These are phyloP conservation scores for Gobionotothen gibberifrons DNA, from an alignment of 2,797 vertebrate species.

Conservation along the genomic window DNA sequence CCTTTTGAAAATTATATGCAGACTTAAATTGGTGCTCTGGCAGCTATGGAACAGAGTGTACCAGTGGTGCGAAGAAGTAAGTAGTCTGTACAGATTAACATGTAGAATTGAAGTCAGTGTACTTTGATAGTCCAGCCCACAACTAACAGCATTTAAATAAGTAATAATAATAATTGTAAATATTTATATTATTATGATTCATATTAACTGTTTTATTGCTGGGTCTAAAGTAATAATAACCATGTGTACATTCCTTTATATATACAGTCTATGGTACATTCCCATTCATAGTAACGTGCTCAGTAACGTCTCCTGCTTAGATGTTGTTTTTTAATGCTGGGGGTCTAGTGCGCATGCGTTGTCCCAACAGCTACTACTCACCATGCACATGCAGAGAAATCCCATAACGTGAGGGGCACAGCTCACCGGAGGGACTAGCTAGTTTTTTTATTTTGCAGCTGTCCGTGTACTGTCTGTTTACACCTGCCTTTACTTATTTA, in stretches of 20 bases:
- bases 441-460: slow-evolving; percentile 36
- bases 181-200: neutral
- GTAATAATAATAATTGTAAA: neutral
- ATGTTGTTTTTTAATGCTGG: slow-evolving; percentile 65
- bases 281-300: slow-evolving; percentile 8
- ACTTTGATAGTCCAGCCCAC: too few relatives aligned
- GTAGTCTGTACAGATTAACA: too few relatives aligned
- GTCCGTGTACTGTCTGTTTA: slow-evolving; percentile 25
- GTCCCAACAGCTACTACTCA: slow-evolving; percentile 59
- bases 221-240: neutral
- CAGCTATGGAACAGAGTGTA: neutral
- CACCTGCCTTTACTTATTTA: slow-evolving; percentile 10
- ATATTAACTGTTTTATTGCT: neutral
- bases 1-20: neutral
- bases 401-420: slow-evolving; percentile 65
- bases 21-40: neutral
- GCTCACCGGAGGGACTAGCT: slow-evolving; percentile 38
- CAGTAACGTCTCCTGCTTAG: slow-evolving; percentile 25
- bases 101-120: too few relatives aligned
- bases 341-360: slow-evolving; percentile 68
- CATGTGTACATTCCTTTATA: neutral
- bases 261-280: too few relatives aligned
- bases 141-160: too few relatives aligned
- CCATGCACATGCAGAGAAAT: slow-evolving; percentile 68
- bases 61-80: too few relatives aligned